Evolutionary conservation across 2,113 vertebrate species (phyloP), one percentile per base, ranked within the genome.

Genomic region (Mustela lutreola): DNA sequence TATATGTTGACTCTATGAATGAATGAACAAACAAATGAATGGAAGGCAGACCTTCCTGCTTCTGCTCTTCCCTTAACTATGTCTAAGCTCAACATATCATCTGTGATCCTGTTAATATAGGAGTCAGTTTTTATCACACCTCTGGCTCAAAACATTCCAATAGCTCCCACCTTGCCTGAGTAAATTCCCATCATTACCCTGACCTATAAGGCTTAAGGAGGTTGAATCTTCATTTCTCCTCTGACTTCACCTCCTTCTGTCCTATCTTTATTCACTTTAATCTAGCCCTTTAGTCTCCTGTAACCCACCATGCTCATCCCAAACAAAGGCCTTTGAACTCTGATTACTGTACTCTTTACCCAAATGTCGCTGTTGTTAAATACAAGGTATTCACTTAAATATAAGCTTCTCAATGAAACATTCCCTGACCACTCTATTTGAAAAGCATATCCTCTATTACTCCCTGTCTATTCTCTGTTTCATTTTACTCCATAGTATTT

Each of bases 401-500:
- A 11, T 45, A n/a, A 75, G 26, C 8, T 78, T 95, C 42, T 82
- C 48, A 65, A 2, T 24, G 33, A 76, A 87, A 63, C 1, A 39
- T 65, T 86, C 5, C 9, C 26, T 67, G n/a, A 83, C 10, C 22
- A 78, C 36, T 92, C 62, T 63, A 48, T 86, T 94, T 90, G 31
- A 75, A 85, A 82, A 85, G 7, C 7, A 85, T 67, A 31, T 48
- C 2, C 12, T 73, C 8, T 0, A 15, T 48, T 31, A 90, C 2
- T 28, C 7, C 7, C 11, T 79, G 36, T n/a, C 21, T 1, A 31
- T 65, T 53, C 9, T 78, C 9, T 78, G 4, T 33, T 87, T 95
- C 58, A 58, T 19, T 95, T 96, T 92, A 60, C 33, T 90, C 62
- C 45, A 42, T 5, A 22, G 4, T 62, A 73, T 53, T 82, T 65